Conservation (phyloP, 1,140 invertebrate genomes). For the Drosophila willistoni region DNA sequence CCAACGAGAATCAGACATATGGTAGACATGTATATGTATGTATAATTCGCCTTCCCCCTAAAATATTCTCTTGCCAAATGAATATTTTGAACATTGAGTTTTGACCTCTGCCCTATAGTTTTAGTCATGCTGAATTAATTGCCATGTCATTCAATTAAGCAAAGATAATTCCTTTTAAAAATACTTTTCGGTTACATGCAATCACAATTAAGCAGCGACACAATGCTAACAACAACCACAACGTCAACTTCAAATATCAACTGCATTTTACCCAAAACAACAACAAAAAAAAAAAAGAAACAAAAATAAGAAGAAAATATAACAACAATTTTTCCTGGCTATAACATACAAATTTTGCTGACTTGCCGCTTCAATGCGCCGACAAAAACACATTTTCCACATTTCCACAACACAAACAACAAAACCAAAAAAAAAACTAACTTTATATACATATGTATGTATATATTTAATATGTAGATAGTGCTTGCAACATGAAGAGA, state of each 20-base stretch:
- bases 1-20: too few species aligned
- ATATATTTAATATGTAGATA: too few species aligned
- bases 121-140: constrained; percentile 46
- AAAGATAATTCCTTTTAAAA: constrained; percentile 64
- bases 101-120: background rate
- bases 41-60: too few species aligned
- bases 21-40: too few species aligned
- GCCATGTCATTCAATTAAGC: constrained; percentile 66
- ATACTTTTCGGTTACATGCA: constrained; percentile 58
- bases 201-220: constrained; percentile 58
- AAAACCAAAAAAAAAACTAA: background rate
- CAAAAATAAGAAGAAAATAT: constrained; percentile 32
- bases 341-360: constrained; percentile 24
- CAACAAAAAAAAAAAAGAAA: too few species aligned
- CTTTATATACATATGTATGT: too few species aligned
- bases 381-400: constrained; percentile 43
- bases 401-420: constrained; percentile 33
- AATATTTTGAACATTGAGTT: too few species aligned
- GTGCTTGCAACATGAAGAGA: constrained; percentile 5
- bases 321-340: constrained; percentile 11
- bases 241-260: constrained; percentile 9
- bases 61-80: too few species aligned
- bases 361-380: constrained; percentile 45
- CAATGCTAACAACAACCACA: constrained; percentile 12
- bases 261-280: constrained; percentile 35